Evolutionary conservation across 2,888 invertebrate genomes (phyloP).

Genomic region (Cartodere bifasciata): DNA sequence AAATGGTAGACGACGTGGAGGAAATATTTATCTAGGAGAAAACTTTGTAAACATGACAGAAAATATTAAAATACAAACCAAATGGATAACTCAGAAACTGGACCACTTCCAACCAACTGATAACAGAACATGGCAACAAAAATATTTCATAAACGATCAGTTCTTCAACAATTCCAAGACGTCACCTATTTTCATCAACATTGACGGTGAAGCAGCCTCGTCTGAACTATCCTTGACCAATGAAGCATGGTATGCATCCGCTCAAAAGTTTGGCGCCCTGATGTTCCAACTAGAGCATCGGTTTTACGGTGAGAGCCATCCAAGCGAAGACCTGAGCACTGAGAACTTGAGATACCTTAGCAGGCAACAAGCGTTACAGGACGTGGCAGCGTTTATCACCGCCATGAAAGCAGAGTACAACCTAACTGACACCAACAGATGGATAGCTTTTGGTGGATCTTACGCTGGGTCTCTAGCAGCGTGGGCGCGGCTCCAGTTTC

Average conservation of each 20-base stretch:
- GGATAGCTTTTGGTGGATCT: conserved; percentile 92
- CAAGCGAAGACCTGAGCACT: conserved; percentile 14
- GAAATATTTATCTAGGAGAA: too few species aligned
- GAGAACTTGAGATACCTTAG: conserved; percentile 31
- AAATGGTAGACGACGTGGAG: too few species aligned
- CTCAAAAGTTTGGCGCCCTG: conserved; percentile 42
- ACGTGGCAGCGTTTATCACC: conserved; percentile 33
- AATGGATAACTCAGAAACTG: too few species aligned
- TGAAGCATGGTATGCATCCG: conserved; percentile 51
- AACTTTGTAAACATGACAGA: too few species aligned
- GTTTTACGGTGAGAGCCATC: conserved; percentile 63
- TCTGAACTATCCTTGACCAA: conserved; percentile 39
- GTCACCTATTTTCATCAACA: conserved; percentile 46
- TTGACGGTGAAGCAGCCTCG: conserved; percentile 67
- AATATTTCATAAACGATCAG: conserved; percentile 39
- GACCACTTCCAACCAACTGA: conserved; percentile 42
- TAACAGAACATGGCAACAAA: conserved; percentile 39
- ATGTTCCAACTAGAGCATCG: conserved; percentile 67
- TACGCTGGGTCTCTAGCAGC: conserved; percentile 90
- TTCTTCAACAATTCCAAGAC: conserved; percentile 30
- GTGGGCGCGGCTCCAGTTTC: conserved; percentile 81
- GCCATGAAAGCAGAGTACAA: conserved; percentile 39
- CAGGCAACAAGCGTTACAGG: conserved; percentile 35
- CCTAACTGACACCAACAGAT: conserved; percentile 49
- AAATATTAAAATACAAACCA: too few species aligned